Evolutionary conservation across 2,113 vertebrate genomes (phyloP).

Genomic region (Accipiter cooperii): DNA sequence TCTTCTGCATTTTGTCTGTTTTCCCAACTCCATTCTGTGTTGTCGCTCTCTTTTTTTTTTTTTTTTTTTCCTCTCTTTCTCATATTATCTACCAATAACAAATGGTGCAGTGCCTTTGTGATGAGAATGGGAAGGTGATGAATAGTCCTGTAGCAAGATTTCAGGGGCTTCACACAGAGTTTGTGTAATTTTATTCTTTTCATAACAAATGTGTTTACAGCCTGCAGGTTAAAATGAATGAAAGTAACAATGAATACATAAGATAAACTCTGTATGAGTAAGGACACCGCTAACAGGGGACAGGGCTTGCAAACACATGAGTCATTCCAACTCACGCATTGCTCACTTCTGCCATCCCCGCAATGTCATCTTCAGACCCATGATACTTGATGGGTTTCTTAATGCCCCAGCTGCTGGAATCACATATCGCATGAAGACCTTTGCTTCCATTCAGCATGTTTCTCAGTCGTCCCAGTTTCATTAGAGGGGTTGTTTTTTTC

Average conservation of each 20-base stretch:
- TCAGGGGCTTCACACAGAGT: conserved; percentile 1
- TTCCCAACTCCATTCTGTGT: not conserved
- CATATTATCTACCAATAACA: not conserved
- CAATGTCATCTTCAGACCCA: not conserved
- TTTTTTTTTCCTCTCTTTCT: not conserved
- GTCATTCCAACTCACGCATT: not conserved
- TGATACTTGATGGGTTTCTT: not conserved
- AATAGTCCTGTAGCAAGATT: not conserved
- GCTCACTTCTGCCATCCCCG: not conserved
- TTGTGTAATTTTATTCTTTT: not conserved
- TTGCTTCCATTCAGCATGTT: not conserved
- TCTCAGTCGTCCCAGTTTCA: not conserved
- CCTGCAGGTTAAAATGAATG: conserved; percentile 20
- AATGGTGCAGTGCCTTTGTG: not conserved
- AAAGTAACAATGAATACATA: not conserved
- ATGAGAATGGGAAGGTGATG: not conserved
- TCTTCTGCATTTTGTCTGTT: not conserved
- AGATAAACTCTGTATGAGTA: conserved; percentile 10
- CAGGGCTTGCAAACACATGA: not conserved
- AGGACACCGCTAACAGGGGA: not conserved
- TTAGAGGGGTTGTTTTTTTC: not conserved
- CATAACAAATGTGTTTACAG: conserved; percentile 46
- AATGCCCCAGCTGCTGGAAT: not conserved
- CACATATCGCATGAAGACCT: not conserved
- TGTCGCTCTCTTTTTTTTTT: not conserved